Percentiles rank a stretch among this genome's conserved stretches.
Conservation (phyloP, 2,888 invertebrate genomes). For the Agonopterix subpropinquella region DNA sequence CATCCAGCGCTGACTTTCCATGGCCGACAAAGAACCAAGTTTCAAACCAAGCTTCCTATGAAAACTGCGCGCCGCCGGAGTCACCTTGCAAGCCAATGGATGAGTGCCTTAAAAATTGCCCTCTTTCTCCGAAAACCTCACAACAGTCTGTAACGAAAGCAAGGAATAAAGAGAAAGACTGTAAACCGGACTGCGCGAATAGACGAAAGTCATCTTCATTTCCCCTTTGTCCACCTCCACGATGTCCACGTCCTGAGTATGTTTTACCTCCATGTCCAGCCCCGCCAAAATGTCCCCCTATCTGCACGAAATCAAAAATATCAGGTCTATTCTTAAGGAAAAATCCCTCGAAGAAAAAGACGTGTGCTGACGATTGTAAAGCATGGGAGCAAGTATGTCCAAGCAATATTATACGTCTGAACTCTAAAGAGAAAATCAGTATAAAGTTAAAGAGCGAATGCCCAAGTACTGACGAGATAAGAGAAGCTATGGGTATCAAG, state of each 20-base stretch:
- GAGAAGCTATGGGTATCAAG: slow-evolving; percentile 36
- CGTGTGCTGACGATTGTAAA: slow-evolving; percentile 8
- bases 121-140: neutral
- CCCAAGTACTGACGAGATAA: slow-evolving; percentile 39
- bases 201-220: no score
- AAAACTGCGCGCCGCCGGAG: slow-evolving; percentile 2
- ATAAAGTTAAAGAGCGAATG: slow-evolving; percentile 32
- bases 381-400: slow-evolving; percentile 2
- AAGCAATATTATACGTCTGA: slow-evolving; percentile 20
- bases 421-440: slow-evolving; percentile 33
- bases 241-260: no score
- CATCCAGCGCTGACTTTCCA: no score
- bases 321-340: slow-evolving; percentile 34
- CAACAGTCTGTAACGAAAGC: neutral
- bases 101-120: neutral
- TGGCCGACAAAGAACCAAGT: no score
- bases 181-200: neutral
- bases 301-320: slow-evolving; percentile 14
- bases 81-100: neutral
- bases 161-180: neutral
- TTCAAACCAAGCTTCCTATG: neutral
- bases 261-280: slow-evolving; percentile 3
- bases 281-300: slow-evolving; percentile 2
- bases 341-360: slow-evolving; percentile 22
- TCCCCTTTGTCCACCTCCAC: no score